phyloP scores from a whole-genome alignment of 2,888 invertebrate species.

The Eristalis arbustorum region DNA sequence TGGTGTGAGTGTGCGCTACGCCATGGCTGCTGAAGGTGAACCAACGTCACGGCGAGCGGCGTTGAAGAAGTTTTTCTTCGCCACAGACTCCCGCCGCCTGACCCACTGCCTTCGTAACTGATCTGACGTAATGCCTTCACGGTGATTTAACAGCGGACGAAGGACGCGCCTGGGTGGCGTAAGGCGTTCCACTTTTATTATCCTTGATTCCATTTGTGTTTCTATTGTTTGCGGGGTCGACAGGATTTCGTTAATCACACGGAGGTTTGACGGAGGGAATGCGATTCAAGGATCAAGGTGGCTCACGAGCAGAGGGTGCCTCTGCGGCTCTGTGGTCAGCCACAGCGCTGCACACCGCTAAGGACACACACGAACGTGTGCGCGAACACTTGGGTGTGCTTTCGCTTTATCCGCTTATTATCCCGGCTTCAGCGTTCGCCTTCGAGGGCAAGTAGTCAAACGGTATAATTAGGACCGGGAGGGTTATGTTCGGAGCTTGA shows the following conservation, averaged over 20 bases:
- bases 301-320: not conserved
- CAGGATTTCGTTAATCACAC: slow-evolving; percentile 15
- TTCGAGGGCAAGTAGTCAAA: slow-evolving; percentile 28
- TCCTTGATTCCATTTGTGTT: not conserved
- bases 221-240: slow-evolving; percentile 28
- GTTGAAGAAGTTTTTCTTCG: not conserved
- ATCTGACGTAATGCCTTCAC: slow-evolving; percentile 61
- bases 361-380: not conserved
- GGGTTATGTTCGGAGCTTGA: slow-evolving; percentile 2
- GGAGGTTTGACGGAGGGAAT: not conserved
- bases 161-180: not conserved
- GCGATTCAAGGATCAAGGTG: not conserved
- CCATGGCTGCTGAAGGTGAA: not conserved
- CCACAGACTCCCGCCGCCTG: not conserved
- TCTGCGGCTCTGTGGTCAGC: not conserved
- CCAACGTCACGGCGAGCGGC: not conserved
- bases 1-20: not conserved
- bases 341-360: not conserved
- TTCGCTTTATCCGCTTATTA: slow-evolving; percentile 18
- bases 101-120: slow-evolving; percentile 18
- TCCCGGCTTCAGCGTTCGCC: slow-evolving; percentile 8
- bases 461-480: slow-evolving; percentile 44
- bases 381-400: not conserved
- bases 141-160: slow-evolving; percentile 22
- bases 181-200: not conserved